Evolutionary conservation across 2,797 vertebrate genomes (phyloP), one percentile per base, ranked within the genome.

Genomic region (Enteromius paludinosus): DNA sequence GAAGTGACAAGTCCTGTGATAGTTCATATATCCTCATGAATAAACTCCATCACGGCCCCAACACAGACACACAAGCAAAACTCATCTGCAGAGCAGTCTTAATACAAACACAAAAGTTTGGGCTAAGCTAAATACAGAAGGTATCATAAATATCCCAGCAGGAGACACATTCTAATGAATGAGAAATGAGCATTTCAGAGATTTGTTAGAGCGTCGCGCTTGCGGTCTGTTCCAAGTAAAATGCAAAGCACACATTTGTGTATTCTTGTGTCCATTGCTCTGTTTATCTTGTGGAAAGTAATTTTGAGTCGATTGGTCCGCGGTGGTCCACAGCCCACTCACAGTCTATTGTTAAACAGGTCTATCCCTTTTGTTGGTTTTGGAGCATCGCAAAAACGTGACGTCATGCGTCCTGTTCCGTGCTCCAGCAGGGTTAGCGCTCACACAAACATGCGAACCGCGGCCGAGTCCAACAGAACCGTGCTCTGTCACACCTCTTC

Each of bases 1-100:
- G 89, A 94, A 90, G 76, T 91, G 93, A 93, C 91, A 93, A 88
- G 90, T 86, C 90, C 83, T 85, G 86, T 89, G 89, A 93, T 91
- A 79, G 90, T 88, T 89, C 87, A 92, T 92, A 91, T 70, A 89
- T 92, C 85, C 88, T 87, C 87, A 84, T 88, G 88, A 92, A 88
- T 83, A 81, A 85, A 87, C 89, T 68, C 73, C 88, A 86, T 87
- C 59, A 72, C 5, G 0, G 25, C 33, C 38, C 17, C n/a, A 20
- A 65, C 70, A 11, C 15, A 38, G 68, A 77, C 15, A 74, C 64
- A 56, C 76, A 66, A 59, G 75, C 33, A 47, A 18, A 62, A 79
- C 79, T 85, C 45, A 70, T 79, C 38, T 15, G 14, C 30, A 73
- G 49, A 56, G 20, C 73, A 14, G 20, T 56, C 10, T 82, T 65